Base-by-base conservation (phyloP, 2,888 invertebrate genomes). In the Coremacera marginata region DNA sequence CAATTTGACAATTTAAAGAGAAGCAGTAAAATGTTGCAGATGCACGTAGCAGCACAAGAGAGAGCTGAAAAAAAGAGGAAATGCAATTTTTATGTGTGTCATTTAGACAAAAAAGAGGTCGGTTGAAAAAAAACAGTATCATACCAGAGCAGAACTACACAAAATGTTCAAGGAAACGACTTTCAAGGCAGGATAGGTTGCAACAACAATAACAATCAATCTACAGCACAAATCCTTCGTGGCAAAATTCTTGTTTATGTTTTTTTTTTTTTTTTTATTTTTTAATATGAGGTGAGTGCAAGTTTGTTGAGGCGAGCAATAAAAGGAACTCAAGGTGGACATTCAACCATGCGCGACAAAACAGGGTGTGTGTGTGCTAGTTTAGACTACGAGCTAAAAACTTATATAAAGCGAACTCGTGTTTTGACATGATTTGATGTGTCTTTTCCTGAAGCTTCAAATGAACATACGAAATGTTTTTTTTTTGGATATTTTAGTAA, bases 301-400 rank as follows among this genome's bases (percentile, higher is more conserved):
- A 55, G 55, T 22, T 44, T 44, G 44, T 44, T 44, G 44, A 16
- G 9, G 27, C 62, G 16, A 63, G 63, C 16, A n/a, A n/a, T 11
- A 37, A 37, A 37, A 19, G 44, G n/a, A 65, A 19, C 22, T 65
- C 65, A 65, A 65, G 65, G 65, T 65, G 65, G 19, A 44, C 34
- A 60, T 9, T 60, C 57, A 60, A 22, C 57, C 22, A 44, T 44
- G 44, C 44, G 14, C 9, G 44, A 3, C 14, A 44, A 44, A 44
- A 60, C 57, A 60, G 27, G 11, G 57, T 60, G 19, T 14, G 25
- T 25, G 57, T 22, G 57, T 19, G 57, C 4, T 19, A 27, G 25
- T 22, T 7, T 27, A 22, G 27, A 3, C 3, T 14, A 60, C 5
- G 7, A 22, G 3, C 25, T 3, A 25, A 60, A 22, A 60, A 60